Evolutionary conservation across 1,140 invertebrate genomes (phyloP), one percentile per base, ranked within the genome.

Genomic region (Pollicipes pollicipes): DNA sequence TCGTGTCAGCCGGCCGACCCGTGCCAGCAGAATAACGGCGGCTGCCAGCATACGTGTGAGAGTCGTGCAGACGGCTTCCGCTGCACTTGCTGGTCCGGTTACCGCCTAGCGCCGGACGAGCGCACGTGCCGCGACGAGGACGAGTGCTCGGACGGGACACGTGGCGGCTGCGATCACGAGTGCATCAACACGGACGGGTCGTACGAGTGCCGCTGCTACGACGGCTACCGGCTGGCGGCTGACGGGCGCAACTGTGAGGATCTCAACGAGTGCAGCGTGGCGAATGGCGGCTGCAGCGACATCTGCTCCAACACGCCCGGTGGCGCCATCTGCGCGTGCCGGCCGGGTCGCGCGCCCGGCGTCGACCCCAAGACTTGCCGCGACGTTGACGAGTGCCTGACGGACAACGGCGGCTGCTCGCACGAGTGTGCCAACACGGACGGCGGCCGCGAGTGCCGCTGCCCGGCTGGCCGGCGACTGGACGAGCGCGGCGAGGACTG

Each of bases 101-200:
- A 74, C 68, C 29, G 69, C 70, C 75, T 75, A 75, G 76, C 31
- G 78, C 75, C 72, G 28, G 80, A 82, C 70, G 74, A 76, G 29
- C 75, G 73, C 45, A 78, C 79, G 35, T 83, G 83, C 72, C 74
- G 66, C 35, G 93, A 96, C 80, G 88, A 95, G 35, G 94, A 97
- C 76, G 94, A 97, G 81, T 97, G 94, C 80, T 83, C 85, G 1
- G 90, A 88, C 66, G 74, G 74, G 75, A 90, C 91, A 77, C 95
- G 92, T 81, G 80, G 88, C 30, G 80, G 88, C 30, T 89, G 88
- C 8, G 94, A 90, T 6, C 95, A 93, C 1, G 88, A 92, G 79
- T 97, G 94, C 79, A 87, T 88, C 69, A 97, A 97, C 77, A 88
- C 88, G 27, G 85, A 88, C 66, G 94, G 94, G 69, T 90, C 91